A percentile compares a stretch with the other conserved stretches of the same genome.
Evolutionary conservation across 2,888 invertebrate genomes (phyloP).

Genomic region (Tethea ocularis): DNA sequence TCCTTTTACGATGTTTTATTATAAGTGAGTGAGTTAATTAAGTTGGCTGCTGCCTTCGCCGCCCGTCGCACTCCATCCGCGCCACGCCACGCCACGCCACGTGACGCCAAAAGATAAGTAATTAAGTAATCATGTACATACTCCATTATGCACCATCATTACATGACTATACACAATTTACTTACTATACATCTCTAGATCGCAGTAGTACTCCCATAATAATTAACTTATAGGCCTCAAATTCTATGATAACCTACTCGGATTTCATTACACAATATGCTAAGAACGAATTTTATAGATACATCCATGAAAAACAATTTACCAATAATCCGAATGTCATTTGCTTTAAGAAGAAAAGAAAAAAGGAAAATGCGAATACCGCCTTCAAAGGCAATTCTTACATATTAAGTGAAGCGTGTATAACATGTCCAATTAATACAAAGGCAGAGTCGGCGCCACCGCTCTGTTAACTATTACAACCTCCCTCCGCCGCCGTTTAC

Average conservation of each 20-base stretch:
- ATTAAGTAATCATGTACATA: constrained; percentile 42
- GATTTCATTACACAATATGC: not conserved
- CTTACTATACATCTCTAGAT: not conserved
- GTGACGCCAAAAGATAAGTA: constrained; percentile 29
- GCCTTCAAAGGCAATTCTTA: constrained; percentile 62
- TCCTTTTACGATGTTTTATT: constrained; percentile 52
- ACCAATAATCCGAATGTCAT: not conserved
- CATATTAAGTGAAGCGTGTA: constrained; percentile 74
- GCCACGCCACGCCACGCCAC: constrained; percentile 26
- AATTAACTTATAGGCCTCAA: not conserved
- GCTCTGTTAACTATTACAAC: constrained; percentile 76
- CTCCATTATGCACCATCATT: constrained; percentile 19
- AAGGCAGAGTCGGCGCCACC: constrained; percentile 62
- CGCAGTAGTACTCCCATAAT: not conserved
- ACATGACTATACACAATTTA: not conserved
- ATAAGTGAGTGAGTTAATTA: constrained; percentile 65
- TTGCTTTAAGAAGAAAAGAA: constrained; percentile 37
- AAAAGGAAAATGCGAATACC: constrained; percentile 47
- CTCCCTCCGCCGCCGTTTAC: constrained; percentile 71
- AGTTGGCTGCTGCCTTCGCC: constrained; percentile 34
- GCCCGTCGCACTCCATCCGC: constrained; percentile 3
- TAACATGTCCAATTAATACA: constrained; percentile 79
- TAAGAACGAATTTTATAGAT: not conserved
- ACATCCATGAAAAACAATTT: not conserved
- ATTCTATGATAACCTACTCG: not conserved